These are phyloP conservation scores for Moxostoma hubbsi DNA, from an alignment of 2,797 vertebrate genomes.

Conservation along the genomic window DNA sequence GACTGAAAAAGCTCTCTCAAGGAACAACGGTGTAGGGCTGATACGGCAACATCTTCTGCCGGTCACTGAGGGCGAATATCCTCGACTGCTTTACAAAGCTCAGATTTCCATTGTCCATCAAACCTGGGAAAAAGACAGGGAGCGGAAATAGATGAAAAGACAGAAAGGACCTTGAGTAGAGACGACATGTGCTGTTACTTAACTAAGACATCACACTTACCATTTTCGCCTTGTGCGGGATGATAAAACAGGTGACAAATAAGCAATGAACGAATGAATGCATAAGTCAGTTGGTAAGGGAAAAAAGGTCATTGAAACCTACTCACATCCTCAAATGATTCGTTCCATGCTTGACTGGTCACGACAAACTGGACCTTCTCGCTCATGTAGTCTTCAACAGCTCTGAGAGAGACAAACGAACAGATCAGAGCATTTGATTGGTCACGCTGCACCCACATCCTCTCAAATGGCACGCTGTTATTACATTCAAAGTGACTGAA, in stretches of 20 bases:
- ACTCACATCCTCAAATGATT: conserved; percentile 90
- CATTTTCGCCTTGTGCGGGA: no score
- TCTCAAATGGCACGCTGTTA: neutral
- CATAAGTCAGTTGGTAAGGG: neutral
- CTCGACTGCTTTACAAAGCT: conserved; percentile 88
- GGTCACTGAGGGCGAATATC: conserved; percentile 86
- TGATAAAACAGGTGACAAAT: no score
- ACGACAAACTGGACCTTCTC: conserved; percentile 91
- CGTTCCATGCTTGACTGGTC: conserved; percentile 90
- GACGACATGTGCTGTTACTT: no score
- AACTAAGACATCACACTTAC: no score
- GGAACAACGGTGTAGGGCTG: conserved; percentile 90
- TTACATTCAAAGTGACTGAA: neutral
- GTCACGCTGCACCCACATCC: conserved; percentile 14
- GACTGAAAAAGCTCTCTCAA: conserved; percentile 41
- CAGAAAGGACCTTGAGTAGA: conserved; percentile 7
- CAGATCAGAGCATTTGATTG: conserved; percentile 4
- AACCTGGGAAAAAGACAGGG: conserved; percentile 73
- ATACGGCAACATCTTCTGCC: conserved; percentile 86
- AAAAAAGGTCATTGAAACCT: no score
- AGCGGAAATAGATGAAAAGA: conserved; percentile 4
- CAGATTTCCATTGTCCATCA: conserved; percentile 86
- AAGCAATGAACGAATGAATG: neutral
- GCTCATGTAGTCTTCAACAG: conserved; percentile 89
- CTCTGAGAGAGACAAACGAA: conserved; percentile 63